Evolutionary conservation across 2,888 invertebrate species (phyloP).

Genomic region (Aleiodes leptofemur): DNA sequence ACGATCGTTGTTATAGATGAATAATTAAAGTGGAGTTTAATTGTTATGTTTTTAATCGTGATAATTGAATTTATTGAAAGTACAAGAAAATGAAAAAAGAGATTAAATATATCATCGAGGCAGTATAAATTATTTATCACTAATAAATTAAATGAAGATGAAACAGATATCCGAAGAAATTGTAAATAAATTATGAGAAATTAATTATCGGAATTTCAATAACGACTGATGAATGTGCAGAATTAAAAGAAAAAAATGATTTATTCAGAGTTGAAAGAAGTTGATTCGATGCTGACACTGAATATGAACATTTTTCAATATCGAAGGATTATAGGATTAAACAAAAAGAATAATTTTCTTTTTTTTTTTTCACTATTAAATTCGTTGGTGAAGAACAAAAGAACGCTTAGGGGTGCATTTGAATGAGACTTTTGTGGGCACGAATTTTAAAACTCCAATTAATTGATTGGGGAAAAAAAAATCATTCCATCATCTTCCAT

Average conservation of each 20-base stretch:
- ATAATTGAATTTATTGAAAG: constrained; percentile 44
- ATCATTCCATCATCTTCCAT: constrained; percentile 24
- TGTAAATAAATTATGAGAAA: constrained; percentile 28
- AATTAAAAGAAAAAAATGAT: background rate
- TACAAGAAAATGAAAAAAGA: constrained; percentile 9
- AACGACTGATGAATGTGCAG: background rate
- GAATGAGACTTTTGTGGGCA: constrained; percentile 22
- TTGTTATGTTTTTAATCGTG: constrained; percentile 43
- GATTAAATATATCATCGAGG: constrained; percentile 35
- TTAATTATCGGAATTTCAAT: constrained; percentile 3
- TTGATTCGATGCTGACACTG: constrained; percentile 46
- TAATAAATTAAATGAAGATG: background rate
- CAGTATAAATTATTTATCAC: constrained; percentile 22
- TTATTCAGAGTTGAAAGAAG: constrained; percentile 40
- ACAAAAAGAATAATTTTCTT: background rate
- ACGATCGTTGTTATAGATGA: constrained; percentile 35
- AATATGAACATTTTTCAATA: constrained; percentile 2
- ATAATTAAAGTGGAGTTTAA: constrained; percentile 32
- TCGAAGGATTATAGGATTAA: background rate
- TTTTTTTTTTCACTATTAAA: constrained; percentile 25
- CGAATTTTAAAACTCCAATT: constrained; percentile 10
- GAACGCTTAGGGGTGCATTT: constrained; percentile 37
- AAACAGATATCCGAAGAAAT: constrained; percentile 5
- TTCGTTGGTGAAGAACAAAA: constrained; percentile 26
- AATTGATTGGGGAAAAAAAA: constrained; percentile 2